Conservation (phyloP, 2,888 invertebrate genomes). For the Mactromeris polynyma region DNA sequence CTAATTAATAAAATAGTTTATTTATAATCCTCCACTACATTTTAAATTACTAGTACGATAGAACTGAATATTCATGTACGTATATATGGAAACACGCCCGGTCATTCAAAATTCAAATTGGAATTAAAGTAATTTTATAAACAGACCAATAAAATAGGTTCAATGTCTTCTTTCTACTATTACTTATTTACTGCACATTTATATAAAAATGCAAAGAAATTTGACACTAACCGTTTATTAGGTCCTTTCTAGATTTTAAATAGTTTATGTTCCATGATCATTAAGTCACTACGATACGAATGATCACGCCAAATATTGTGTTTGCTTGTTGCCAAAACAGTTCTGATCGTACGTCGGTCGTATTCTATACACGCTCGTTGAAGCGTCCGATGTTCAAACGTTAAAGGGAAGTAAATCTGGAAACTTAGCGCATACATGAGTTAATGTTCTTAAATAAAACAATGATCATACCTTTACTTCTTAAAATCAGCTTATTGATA, state of each 20-base stretch:
- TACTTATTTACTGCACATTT: neutral
- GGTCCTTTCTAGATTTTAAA: neutral
- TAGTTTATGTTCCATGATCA: constrained; percentile 16
- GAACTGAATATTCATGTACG: too few species aligned
- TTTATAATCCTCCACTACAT: too few species aligned
- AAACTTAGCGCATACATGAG: neutral
- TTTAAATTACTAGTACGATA: too few species aligned
- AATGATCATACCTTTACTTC: too few species aligned
- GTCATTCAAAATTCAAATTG: too few species aligned
- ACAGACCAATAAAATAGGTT: too few species aligned
- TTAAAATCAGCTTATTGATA: too few species aligned
- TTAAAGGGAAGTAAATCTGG: neutral
- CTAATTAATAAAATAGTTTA: too few species aligned
- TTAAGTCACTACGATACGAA: constrained; percentile 20
- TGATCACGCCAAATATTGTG: neutral
- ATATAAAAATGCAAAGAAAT: neutral
- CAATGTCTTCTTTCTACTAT: too few species aligned
- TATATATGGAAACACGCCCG: too few species aligned
- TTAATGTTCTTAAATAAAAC: neutral
- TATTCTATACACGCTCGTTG: neutral
- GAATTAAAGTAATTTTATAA: too few species aligned
- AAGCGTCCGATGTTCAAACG: neutral
- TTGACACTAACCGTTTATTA: constrained; percentile 3
- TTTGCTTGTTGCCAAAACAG: constrained; percentile 21
- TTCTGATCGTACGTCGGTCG: neutral